Conservation (phyloP, 2,797 vertebrate species). For the Enteromius argenteus region DNA sequence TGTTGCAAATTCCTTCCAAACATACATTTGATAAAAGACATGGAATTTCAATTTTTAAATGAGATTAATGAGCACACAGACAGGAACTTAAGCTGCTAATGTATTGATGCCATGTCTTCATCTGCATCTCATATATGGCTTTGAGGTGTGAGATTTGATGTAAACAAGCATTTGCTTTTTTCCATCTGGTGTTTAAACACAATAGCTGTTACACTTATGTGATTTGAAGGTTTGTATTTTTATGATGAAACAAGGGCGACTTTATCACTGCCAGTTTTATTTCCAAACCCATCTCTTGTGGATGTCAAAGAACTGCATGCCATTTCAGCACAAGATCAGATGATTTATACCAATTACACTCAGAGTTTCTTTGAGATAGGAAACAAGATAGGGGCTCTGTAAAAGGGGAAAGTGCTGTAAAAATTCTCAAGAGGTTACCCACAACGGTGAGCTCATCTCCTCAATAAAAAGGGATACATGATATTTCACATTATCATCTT, state of each 20-base stretch:
- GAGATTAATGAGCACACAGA: neutral
- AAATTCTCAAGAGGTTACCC: conserved; percentile 73
- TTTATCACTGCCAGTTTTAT: neutral
- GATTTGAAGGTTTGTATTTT: neutral
- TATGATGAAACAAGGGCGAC: neutral
- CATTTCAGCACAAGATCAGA: conserved; percentile 7
- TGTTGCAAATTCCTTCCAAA: conserved; percentile 25
- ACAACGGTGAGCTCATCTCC: conserved; percentile 69
- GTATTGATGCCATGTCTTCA: neutral
- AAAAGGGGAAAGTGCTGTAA: conserved; percentile 56
- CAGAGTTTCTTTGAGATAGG: conserved; percentile 50
- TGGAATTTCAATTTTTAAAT: conserved; percentile 1
- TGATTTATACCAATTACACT: conserved; percentile 57
- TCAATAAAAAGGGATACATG: conserved; percentile 66
- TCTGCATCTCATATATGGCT: neutral
- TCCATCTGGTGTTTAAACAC: neutral
- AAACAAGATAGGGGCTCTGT: conserved; percentile 51
- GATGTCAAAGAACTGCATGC: neutral
- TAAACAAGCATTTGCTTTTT: neutral
- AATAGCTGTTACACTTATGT: neutral
- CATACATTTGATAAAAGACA: conserved; percentile 41
- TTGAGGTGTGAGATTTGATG: neutral
- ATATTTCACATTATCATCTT: conserved; percentile 73
- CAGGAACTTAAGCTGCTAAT: neutral
- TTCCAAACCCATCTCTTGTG: neutral